Conservation (phyloP, 2,888 invertebrate species). For the Heliconius erato region DNA sequence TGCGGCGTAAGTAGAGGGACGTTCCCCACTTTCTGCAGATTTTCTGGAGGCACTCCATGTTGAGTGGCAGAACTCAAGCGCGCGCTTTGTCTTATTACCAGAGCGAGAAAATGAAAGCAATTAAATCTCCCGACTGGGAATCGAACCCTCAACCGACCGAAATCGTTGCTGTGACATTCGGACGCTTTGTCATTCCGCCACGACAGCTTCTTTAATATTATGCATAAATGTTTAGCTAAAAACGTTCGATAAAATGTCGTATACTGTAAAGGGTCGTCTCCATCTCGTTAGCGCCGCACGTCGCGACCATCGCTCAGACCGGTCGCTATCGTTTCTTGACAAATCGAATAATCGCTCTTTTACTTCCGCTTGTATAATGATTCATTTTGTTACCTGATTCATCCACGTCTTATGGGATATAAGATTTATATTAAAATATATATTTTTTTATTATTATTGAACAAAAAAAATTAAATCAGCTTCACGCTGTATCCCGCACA, state of each 20-base stretch:
- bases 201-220: neutral
- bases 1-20: too few species aligned
- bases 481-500: too few species aligned
- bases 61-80: too few species aligned
- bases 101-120: neutral
- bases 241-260: neutral
- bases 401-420: neutral
- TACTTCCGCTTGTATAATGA: neutral
- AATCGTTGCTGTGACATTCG: neutral
- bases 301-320: constrained; percentile 14
- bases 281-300: constrained; percentile 20
- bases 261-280: neutral
- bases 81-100: too few species aligned
- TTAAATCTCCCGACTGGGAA: neutral
- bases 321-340: constrained; percentile 24
- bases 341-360: constrained; percentile 27
- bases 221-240: too few species aligned
- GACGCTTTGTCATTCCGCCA: neutral
- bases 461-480: too few species aligned
- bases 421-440: too few species aligned
- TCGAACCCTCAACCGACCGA: neutral
- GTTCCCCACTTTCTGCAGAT: too few species aligned
- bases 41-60: too few species aligned
- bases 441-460: too few species aligned
- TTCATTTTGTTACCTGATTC: neutral